Conservation (phyloP, 2,113 vertebrate genomes). For the Paramisgurnus dabryanus region DNA sequence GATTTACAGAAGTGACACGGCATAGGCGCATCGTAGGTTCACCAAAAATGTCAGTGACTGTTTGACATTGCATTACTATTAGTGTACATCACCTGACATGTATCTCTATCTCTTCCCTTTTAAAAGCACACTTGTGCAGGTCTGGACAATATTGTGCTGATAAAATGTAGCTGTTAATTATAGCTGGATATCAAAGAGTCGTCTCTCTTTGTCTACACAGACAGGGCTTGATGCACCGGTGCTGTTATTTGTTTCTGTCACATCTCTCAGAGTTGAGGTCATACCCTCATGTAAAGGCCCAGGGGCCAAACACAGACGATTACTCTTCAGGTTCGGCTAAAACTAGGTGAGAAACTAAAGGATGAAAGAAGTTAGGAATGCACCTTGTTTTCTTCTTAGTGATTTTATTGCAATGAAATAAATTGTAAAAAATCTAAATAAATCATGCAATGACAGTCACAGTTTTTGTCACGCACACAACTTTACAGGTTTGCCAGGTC, state of each 20-base stretch:
- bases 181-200: conserved; percentile 69
- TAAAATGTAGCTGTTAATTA: conserved; percentile 68
- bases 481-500: conserved; percentile 58
- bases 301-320: background rate
- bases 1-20: no score
- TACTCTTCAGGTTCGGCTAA: background rate
- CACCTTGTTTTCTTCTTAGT: conserved; percentile 10
- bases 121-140: conserved; percentile 62
- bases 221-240: no score
- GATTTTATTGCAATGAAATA: conserved; percentile 25
- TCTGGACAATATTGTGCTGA: conserved; percentile 65
- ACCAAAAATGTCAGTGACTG: no score
- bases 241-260: background rate
- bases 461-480: background rate
- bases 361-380: background rate
- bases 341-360: background rate
- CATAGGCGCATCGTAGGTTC: no score
- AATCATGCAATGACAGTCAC: conserved; percentile 1
- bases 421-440: background rate
- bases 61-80: background rate
- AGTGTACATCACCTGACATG: conserved; percentile 3
- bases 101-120: conserved; percentile 15
- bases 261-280: background rate
- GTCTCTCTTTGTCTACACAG: conserved; percentile 2
- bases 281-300: background rate